Conservation (phyloP, 2,113 vertebrate genomes). For the Casuarius casuarius region DNA sequence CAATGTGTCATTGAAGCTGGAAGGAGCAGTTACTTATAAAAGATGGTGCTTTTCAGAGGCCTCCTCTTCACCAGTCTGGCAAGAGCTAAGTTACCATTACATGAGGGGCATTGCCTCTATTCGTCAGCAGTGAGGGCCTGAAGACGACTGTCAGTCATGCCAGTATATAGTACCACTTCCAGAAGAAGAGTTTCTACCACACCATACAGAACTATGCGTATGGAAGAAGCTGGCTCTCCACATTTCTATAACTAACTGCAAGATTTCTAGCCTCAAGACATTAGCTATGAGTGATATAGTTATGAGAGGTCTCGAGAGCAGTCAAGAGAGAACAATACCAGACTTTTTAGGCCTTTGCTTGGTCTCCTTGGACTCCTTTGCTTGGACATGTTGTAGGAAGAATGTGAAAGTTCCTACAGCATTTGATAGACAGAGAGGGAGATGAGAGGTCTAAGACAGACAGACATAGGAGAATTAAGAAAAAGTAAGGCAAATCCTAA, state of each 20-base stretch:
- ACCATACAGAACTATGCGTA: accelerated
- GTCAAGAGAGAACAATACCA: background rate
- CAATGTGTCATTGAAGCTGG: slow-evolving; percentile 73
- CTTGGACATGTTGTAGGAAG: background rate
- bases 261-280: background rate
- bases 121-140: background rate
- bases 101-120: background rate
- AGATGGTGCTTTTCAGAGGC: slow-evolving; percentile 53
- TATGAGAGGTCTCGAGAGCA: background rate
- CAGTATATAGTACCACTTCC: background rate
- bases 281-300: background rate
- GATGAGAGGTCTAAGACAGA: background rate
- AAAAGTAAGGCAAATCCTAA: background rate
- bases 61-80: slow-evolving; percentile 13
- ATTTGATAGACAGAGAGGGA: background rate
- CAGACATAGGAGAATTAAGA: background rate
- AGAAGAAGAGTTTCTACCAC: background rate
- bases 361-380: background rate
- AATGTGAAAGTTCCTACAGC: background rate
- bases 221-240: background rate
- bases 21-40: slow-evolving; percentile 75
- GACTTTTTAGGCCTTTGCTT: background rate
- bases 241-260: background rate
- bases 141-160: background rate
- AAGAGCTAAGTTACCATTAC: slow-evolving; percentile 45